A percentile compares a stretch with the other conserved stretches of the same genome.
These are phyloP conservation scores for Ophioninae sp. DNA, from an alignment of 2,888 invertebrate genomes.

Conservation along the genomic window DNA sequence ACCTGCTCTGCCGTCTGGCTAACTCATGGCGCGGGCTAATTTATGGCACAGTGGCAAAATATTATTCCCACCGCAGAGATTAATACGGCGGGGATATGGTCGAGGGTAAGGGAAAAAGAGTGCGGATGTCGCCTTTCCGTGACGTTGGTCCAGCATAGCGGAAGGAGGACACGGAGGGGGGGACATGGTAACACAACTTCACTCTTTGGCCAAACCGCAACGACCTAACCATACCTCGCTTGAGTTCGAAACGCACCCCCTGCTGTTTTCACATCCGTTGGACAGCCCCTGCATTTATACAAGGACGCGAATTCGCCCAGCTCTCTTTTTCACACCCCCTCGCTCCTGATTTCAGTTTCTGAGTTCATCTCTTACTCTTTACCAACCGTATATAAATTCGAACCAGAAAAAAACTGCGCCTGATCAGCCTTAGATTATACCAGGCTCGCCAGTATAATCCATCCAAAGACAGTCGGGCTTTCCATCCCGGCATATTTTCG, in stretches of 20 bases:
- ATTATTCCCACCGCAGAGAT: constrained; percentile 73
- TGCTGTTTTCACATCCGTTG: not conserved
- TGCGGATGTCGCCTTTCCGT: constrained; percentile 9
- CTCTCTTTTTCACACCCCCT: not conserved
- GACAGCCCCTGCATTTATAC: not conserved
- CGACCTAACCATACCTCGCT: constrained; percentile 40
- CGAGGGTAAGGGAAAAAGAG: not conserved
- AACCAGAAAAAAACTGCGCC: too few species aligned
- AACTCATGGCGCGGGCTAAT: constrained; percentile 68
- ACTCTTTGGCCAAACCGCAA: constrained; percentile 61
- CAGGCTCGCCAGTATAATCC: too few species aligned
- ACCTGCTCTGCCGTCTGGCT: constrained; percentile 34
- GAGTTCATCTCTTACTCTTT: constrained; percentile 19
- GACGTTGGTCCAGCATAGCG: constrained; percentile 1
- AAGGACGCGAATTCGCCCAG: not conserved
- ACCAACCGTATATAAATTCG: not conserved
- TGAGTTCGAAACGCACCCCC: constrained; percentile 9
- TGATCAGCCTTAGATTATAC: too few species aligned
- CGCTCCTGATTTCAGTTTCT: not conserved
- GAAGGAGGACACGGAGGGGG: not conserved
- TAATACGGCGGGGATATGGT: constrained; percentile 62
- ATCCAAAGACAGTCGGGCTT: too few species aligned
- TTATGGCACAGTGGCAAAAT: constrained; percentile 71
- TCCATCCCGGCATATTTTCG: too few species aligned
- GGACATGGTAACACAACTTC: constrained; percentile 30